Evolutionary conservation across 2,113 vertebrate species (phyloP).

Genomic region (Rhinogobius similis): DNA sequence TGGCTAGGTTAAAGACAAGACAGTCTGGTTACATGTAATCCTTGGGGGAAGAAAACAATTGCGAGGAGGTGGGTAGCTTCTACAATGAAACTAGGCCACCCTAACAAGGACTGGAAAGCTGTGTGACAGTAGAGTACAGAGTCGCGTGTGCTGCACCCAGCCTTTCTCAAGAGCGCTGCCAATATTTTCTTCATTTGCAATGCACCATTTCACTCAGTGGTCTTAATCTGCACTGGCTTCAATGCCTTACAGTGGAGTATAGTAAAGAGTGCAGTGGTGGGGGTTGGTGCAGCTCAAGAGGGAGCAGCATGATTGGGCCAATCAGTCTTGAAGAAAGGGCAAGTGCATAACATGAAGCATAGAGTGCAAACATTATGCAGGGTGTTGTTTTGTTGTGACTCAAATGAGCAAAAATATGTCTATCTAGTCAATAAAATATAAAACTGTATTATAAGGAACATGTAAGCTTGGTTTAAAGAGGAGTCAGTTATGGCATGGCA

Average conservation of each 20-base stretch:
- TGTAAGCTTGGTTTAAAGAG: no score
- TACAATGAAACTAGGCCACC: conserved; percentile 68
- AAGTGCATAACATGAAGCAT: background rate
- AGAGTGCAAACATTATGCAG: background rate
- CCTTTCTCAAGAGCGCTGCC: conserved; percentile 45
- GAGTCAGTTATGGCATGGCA: no score
- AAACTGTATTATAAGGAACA: background rate
- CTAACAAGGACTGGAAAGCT: conserved; percentile 62
- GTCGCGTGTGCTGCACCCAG: conserved; percentile 33
- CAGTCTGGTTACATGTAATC: conserved; percentile 45
- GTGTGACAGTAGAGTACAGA: conserved; percentile 56
- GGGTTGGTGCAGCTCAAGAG: background rate
- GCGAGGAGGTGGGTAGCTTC: conserved; percentile 59
- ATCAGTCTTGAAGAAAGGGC: conserved; percentile 1
- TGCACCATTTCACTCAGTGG: conserved; percentile 50
- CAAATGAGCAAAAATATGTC: background rate
- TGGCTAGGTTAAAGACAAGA: conserved; percentile 59
- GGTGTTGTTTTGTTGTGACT: no score
- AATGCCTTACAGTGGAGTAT: conserved; percentile 21
- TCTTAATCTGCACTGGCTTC: conserved; percentile 39
- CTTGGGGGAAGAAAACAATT: conserved; percentile 38
- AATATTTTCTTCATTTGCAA: conserved; percentile 57
- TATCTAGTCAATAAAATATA: background rate
- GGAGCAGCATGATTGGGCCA: conserved; percentile 13
- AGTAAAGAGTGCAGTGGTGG: background rate